phyloP scores from a whole-genome alignment of 1,140 invertebrate species.

The Diabrotica virgifera region DNA sequence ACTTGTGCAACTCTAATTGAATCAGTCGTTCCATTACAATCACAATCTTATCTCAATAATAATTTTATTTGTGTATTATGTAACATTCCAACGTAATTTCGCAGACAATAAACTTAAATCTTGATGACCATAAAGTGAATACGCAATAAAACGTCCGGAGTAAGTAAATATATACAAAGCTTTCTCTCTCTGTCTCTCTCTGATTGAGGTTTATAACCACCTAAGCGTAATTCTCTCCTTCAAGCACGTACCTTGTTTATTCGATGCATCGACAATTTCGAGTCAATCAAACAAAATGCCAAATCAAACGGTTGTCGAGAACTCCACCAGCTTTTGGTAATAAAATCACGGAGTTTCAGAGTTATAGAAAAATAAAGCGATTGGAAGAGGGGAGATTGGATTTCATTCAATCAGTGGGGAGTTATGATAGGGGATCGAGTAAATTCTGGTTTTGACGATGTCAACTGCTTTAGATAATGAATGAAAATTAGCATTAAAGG shows the following conservation, averaged over 20 bases:
- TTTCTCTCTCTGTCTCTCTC: background rate
- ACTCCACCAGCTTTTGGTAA: background rate
- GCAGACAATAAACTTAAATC: constrained; percentile 30
- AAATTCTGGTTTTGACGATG: too few species aligned
- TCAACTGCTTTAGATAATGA: too few species aligned
- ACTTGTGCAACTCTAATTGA: too few species aligned
- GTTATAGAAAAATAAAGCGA: background rate
- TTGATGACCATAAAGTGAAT: constrained; percentile 36
- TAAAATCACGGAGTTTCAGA: constrained; percentile 3
- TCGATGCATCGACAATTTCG: constrained; percentile 12
- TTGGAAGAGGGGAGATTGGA: too few species aligned
- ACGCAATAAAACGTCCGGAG: constrained; percentile 27
- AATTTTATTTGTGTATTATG: too few species aligned
- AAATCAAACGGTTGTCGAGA: background rate
- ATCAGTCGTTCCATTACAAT: too few species aligned
- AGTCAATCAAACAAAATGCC: constrained; percentile 9
- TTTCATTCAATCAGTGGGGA: too few species aligned
- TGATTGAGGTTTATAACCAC: constrained; percentile 3
- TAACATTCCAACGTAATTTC: constrained; percentile 6
- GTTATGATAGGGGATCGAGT: too few species aligned
- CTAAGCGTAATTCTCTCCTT: constrained; percentile 8
- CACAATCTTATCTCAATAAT: too few species aligned
- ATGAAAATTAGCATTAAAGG: too few species aligned
- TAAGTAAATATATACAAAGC: constrained; percentile 11
- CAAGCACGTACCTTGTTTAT: constrained; percentile 12